These are phyloP conservation scores for Autographa pulchrina DNA, from an alignment of 2,888 invertebrate genomes.

Conservation along the genomic window DNA sequence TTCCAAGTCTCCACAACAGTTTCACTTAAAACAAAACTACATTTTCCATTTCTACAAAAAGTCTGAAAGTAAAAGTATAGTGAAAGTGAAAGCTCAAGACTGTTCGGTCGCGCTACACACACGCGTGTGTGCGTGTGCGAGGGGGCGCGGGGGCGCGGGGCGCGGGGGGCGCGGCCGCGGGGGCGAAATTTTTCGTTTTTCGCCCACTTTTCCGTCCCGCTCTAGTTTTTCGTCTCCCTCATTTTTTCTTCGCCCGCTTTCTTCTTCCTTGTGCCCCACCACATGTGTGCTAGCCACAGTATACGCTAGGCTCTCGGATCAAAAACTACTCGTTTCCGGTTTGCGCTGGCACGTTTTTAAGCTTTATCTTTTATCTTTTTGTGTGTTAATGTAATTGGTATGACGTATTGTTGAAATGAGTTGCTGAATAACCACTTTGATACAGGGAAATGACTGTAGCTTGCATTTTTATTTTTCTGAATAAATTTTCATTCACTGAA, in stretches of 20 bases:
- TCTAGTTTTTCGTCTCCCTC: constrained; percentile 90
- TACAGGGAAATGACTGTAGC: constrained; percentile 20
- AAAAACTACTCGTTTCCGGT: constrained; percentile 77
- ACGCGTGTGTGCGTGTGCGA: constrained; percentile 85
- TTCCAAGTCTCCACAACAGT: background rate
- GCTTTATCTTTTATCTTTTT: constrained; percentile 47
- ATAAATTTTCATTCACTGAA: constrained; percentile 19
- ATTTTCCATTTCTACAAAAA: constrained; percentile 8
- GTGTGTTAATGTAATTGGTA: constrained; percentile 36
- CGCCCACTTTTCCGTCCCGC: constrained; percentile 89
- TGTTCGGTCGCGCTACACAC: constrained; percentile 46
- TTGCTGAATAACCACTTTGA: constrained; percentile 40
- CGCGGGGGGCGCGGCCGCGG: constrained; percentile 68
- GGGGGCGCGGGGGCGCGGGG: constrained; percentile 68
- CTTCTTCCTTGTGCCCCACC: constrained; percentile 89
- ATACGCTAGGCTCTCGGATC: constrained; percentile 65
- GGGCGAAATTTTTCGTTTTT: constrained; percentile 89
- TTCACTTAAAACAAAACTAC: background rate
- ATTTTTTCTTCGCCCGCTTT: constrained; percentile 89
- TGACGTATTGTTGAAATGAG: constrained; percentile 32
- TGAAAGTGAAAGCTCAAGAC: constrained; percentile 76
- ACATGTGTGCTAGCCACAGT: constrained; percentile 86
- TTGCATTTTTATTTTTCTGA: no score
- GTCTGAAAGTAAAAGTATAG: constrained; percentile 34
- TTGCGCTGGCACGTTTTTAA: constrained; percentile 54